Conservation (phyloP, 2,113 vertebrate species). For the Aegotheles bennettii region DNA sequence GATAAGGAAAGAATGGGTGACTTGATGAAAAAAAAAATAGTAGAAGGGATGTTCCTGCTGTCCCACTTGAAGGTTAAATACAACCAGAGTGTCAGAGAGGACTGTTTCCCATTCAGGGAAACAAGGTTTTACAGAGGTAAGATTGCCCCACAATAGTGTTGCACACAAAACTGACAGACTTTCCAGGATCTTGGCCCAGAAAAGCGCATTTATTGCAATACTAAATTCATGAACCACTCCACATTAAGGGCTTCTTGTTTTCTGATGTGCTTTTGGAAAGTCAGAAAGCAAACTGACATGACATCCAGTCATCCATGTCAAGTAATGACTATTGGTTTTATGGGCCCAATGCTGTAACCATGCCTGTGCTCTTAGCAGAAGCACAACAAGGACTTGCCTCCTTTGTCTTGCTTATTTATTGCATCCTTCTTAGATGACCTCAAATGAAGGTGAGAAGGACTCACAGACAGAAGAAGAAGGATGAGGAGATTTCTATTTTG, state of each 20-base stretch:
- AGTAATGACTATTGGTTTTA: neutral
- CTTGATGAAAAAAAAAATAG: neutral
- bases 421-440: neutral
- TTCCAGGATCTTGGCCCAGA: neutral
- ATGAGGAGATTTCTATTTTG: neutral
- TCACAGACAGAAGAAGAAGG: neutral
- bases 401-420: neutral
- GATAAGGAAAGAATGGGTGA: neutral
- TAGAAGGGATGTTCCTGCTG: neutral
- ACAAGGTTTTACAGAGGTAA: neutral
- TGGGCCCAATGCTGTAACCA: rapidly evolving
- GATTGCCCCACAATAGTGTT: neutral
- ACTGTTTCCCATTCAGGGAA: neutral
- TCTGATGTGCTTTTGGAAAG: neutral
- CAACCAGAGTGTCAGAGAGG: neutral
- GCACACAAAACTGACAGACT: neutral
- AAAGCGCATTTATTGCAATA: neutral
- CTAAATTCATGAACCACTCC: neutral
- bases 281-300: neutral
- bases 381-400: neutral
- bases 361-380: neutral
- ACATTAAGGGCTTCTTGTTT: neutral
- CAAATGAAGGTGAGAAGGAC: neutral
- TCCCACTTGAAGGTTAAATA: neutral
- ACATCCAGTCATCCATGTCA: neutral